A percentile compares a stretch with the other conserved stretches of the same genome.
phyloP scores from a whole-genome alignment of 1,140 invertebrate genomes.

The Asobara japonica region DNA sequence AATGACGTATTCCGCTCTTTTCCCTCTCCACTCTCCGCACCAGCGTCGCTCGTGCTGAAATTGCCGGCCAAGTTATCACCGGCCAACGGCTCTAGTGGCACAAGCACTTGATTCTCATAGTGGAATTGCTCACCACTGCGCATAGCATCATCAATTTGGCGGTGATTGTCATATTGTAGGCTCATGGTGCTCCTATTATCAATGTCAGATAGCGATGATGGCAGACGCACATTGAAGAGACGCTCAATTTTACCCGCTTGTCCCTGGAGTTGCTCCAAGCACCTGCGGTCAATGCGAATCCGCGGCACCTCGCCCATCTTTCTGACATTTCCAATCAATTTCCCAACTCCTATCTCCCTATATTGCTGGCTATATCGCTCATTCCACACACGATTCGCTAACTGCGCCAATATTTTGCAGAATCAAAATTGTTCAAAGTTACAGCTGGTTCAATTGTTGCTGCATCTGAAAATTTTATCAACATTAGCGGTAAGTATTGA shows the following conservation, averaged over 20 bases:
- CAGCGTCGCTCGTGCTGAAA: neutral
- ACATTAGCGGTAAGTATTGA: no score
- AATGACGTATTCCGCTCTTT: slow-evolving; percentile 16
- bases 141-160: neutral
- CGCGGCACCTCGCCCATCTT: slow-evolving; percentile 40
- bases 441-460: no score
- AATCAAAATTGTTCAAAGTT: no score
- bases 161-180: neutral
- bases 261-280: slow-evolving; percentile 17
- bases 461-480: no score
- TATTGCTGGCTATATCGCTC: neutral
- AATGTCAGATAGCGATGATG: neutral
- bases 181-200: neutral
- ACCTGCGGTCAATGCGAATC: slow-evolving; percentile 32
- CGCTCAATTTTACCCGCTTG: slow-evolving; percentile 10
- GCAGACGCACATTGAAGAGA: slow-evolving; percentile 29
- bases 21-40: neutral
- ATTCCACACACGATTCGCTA: no score
- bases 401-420: no score
- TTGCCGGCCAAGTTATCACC: neutral
- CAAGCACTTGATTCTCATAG: slow-evolving; percentile 34
- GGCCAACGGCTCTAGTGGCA: slow-evolving; percentile 28
- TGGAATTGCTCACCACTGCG: neutral
- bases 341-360: neutral
- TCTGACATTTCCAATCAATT: slow-evolving; percentile 30